Conservation (phyloP, 2,888 invertebrate genomes). For the Agrenia bidenticulata region DNA sequence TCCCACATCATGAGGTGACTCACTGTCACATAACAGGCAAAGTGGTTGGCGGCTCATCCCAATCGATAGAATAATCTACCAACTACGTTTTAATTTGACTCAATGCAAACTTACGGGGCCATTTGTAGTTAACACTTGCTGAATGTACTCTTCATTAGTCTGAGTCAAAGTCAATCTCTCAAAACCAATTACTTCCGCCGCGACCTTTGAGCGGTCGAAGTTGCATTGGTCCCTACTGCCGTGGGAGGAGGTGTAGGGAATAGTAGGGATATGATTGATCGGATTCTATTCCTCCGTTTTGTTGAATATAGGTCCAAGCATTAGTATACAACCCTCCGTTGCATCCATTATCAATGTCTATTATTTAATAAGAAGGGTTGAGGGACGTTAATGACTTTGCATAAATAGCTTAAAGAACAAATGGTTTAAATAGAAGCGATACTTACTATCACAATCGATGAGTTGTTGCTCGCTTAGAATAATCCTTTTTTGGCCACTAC, state of each 20-base stretch:
- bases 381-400: no score
- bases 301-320: slow-evolving; percentile 80
- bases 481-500: slow-evolving; percentile 54
- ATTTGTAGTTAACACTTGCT: neutral
- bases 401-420: no score
- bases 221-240: no score
- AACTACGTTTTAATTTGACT: no score
- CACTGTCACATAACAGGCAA: no score
- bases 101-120: neutral
- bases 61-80: no score
- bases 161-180: neutral
- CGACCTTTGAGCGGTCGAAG: neutral
- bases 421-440: no score
- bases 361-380: no score
- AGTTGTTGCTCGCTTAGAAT: slow-evolving; percentile 57
- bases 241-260: no score
- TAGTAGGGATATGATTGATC: slow-evolving; percentile 85
- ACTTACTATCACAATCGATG: slow-evolving; percentile 56
- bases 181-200: neutral
- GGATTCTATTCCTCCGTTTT: slow-evolving; percentile 84
- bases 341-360: slow-evolving; percentile 64
- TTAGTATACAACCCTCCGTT: slow-evolving; percentile 80
- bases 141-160: neutral
- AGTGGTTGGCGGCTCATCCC: no score
- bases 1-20: no score